Percentiles rank a stretch among this genome's conserved stretches.
These are phyloP conservation scores for Epinephelus moara DNA, from an alignment of 2,113 vertebrate species.

Conservation along the genomic window DNA sequence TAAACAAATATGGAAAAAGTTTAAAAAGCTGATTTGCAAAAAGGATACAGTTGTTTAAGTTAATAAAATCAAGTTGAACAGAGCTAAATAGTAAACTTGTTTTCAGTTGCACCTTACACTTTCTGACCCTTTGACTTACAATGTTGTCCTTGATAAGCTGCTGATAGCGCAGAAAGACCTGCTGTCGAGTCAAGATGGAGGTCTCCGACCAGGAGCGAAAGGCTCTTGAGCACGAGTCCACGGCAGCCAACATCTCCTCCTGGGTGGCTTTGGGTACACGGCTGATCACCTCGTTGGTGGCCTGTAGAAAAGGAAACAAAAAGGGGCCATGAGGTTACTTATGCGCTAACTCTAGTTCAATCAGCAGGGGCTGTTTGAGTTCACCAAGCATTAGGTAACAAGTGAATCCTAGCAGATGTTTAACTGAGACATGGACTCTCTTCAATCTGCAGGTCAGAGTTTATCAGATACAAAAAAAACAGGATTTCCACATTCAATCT, in stretches of 20 bases:
- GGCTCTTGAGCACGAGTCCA: slow-evolving; percentile 90
- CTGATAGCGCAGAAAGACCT: slow-evolving; percentile 95
- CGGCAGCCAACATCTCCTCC: slow-evolving; percentile 93
- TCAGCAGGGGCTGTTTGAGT: not conserved
- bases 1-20: not conserved
- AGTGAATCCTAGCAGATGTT: not conserved
- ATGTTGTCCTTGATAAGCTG: slow-evolving; percentile 98
- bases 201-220: slow-evolving; percentile 93
- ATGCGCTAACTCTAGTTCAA: not conserved
- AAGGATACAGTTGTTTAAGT: not conserved
- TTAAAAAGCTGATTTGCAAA: slow-evolving; percentile 9
- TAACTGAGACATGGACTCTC: not conserved
- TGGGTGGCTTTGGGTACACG: slow-evolving; percentile 93
- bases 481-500: not conserved
- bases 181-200: slow-evolving; percentile 93
- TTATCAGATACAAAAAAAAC: not conserved
- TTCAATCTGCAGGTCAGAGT: not conserved
- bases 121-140: slow-evolving; percentile 83
- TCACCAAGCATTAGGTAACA: not conserved
- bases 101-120: slow-evolving; percentile 1
- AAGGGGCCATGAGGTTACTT: not conserved
- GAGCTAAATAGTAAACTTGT: not conserved
- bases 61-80: not conserved
- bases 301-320: slow-evolving; percentile 77
- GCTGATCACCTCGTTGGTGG: slow-evolving; percentile 93